Evolutionary conservation across 2,113 vertebrate genomes (phyloP), one percentile per base, ranked within the genome.

Genomic region (Nannobrachium achirus): DNA sequence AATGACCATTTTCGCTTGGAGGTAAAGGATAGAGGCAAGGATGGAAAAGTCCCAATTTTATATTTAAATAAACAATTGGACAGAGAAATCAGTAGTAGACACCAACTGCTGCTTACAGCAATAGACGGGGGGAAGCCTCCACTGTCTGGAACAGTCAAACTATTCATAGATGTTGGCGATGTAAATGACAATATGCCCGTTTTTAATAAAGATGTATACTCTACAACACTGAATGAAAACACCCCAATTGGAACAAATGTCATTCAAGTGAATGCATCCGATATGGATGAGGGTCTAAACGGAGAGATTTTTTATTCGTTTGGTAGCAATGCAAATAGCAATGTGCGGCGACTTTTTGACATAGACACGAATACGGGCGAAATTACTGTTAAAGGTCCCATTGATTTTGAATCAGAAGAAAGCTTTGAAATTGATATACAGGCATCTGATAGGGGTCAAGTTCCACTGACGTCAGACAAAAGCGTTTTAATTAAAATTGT

Each of bases 1-100:
- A 90, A 89, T 13, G 76, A 89, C 0, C 50, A 91, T 16, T 91
- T 92, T 66, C 18, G 50, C 4, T 15, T 50, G 48, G 48, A 50
- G n/a, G 48, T 50, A 50, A 50, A 50, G 48, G 48, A 50, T 7
- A 11, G 48, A n/a, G 48, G 4, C 14, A 7, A 50, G 6, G 48
- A 50, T n/a, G 13, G 48, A 14, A 50, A 50, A 50, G 15, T n/a
- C 15, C 48, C 48, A 11, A 14, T 50, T 50, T 50, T 50, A n/a
- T n/a, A n/a, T n/a, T 7, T 50, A 11, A 7, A 50, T 4, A 50
- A 50, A 15, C 48, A 11, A 50, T n/a, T 50, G 48, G 48, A 50
- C n/a, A 50, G 48, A 50, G 48, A 50, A 50, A n/a, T 13, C 1
- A n/a, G 6, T n/a, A 15, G 15, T 7, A 7, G 13, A 4, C 48